Percentiles rank a stretch among this genome's conserved stretches.
These are phyloP conservation scores for Cebidichthys violaceus DNA, from an alignment of 2,113 vertebrate genomes.

Conservation along the genomic window DNA sequence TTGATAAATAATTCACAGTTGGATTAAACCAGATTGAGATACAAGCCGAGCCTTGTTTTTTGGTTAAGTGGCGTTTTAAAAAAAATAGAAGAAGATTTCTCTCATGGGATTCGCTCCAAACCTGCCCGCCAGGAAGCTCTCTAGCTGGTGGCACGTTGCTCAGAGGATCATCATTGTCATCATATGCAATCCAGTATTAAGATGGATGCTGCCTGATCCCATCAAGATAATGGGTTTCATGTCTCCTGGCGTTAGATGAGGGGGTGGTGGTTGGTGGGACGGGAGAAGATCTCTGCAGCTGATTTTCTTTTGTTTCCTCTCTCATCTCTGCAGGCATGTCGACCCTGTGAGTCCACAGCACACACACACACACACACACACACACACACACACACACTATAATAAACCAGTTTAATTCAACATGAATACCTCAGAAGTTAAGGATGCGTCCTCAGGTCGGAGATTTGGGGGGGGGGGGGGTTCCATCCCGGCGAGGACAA, in stretches of 20 bases:
- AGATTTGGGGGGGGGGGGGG: constrained; percentile 4
- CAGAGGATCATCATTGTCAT: constrained; percentile 53
- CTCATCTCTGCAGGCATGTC: constrained; percentile 53
- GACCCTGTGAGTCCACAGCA: constrained; percentile 34
- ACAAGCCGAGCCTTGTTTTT: constrained; percentile 4
- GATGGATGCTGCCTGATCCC: constrained; percentile 70
- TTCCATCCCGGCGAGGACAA: constrained; percentile 25
- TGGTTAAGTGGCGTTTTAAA: background rate
- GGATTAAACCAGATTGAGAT: constrained; percentile 43
- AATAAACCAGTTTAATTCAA: constrained; percentile 16
- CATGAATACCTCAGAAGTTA: constrained; percentile 47
- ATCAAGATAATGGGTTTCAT: constrained; percentile 74
- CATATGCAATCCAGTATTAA: constrained; percentile 50
- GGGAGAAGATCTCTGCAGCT: constrained; percentile 42
- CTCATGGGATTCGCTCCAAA: constrained; percentile 18
- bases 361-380: no score
- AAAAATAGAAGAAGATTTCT: background rate
- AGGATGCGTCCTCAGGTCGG: constrained; percentile 6
- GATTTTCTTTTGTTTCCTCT: constrained; percentile 70
- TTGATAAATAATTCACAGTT: constrained; percentile 55
- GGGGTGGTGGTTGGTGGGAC: background rate
- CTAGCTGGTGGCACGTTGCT: constrained; percentile 45
- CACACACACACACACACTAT: no score
- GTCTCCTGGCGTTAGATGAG: constrained; percentile 40
- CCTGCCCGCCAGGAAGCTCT: constrained; percentile 14